Percentiles rank a stretch among this genome's conserved stretches.
Conservation (phyloP, 2,113 vertebrate genomes). For the Oreochromis tanganicae region DNA sequence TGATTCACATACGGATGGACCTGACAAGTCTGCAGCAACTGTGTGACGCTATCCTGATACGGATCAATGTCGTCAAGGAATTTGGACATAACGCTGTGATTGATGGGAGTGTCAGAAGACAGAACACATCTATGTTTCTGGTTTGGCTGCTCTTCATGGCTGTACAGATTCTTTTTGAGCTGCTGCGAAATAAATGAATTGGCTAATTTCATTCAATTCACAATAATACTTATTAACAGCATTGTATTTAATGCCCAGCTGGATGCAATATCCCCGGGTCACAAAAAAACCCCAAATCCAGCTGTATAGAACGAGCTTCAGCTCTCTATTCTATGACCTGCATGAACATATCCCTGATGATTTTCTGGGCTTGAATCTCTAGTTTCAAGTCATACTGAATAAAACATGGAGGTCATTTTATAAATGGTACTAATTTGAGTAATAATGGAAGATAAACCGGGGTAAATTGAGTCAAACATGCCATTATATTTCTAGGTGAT, state of each 20-base stretch:
- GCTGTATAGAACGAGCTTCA: fast-evolving
- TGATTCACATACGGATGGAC: not conserved
- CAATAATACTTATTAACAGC: not conserved
- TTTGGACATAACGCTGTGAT: not conserved
- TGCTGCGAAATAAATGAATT: not conserved
- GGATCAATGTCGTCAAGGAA: not conserved
- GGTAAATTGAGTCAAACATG: not conserved
- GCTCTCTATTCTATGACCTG: not conserved
- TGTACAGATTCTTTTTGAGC: not conserved
- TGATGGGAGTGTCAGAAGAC: not conserved
- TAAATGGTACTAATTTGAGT: not conserved
- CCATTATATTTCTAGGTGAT: not conserved
- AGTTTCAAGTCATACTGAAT: not conserved
- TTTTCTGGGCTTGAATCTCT: not conserved
- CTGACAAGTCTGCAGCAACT: not conserved
- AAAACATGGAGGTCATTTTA: not conserved
- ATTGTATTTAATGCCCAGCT: not conserved
- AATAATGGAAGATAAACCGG: not conserved
- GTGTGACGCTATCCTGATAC: not conserved
- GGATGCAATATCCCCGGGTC: not conserved
- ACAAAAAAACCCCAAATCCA: fast-evolving
- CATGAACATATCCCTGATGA: not conserved
- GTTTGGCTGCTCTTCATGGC: not conserved
- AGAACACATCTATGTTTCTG: not conserved
- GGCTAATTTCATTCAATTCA: not conserved